phyloP scores from a whole-genome alignment of 2,797 vertebrate species.

The Pterois miles region DNA sequence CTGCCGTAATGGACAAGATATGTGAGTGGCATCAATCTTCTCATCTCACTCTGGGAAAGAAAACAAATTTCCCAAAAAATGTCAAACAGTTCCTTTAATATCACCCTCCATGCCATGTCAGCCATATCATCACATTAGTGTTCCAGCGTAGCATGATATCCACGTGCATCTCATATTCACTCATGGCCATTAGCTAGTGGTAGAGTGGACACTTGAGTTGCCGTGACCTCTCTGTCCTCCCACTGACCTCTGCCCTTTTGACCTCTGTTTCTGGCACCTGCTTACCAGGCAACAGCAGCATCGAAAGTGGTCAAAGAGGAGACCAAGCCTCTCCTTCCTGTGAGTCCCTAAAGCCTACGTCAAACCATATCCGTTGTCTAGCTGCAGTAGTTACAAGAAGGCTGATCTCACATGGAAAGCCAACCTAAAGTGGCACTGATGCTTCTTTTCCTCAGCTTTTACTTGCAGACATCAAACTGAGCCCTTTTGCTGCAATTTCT shows the following conservation, averaged over 20 bases:
- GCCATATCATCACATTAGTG: conserved; percentile 10
- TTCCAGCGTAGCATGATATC: conserved; percentile 2
- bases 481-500: conserved; percentile 35
- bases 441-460: conserved; percentile 24
- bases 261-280: conserved; percentile 83
- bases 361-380: conserved; percentile 50
- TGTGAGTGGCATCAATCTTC: background rate
- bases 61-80: conserved; percentile 6
- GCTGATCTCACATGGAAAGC: conserved; percentile 6
- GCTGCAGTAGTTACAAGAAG: conserved; percentile 36
- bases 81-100: conserved; percentile 39
- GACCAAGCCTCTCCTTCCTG: conserved; percentile 82
- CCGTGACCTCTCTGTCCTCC: conserved; percentile 59
- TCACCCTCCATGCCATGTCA: conserved; percentile 45
- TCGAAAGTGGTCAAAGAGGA: conserved; percentile 87
- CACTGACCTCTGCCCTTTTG: conserved; percentile 62
- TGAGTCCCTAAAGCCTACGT: conserved; percentile 73
- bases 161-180: conserved; percentile 24
- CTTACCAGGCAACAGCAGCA: conserved; percentile 87
- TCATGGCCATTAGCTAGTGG: conserved; percentile 41
- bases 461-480: conserved; percentile 47
- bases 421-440: conserved; percentile 5
- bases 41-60: background rate
- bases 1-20: background rate
- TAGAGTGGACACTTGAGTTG: conserved; percentile 65